These are phyloP conservation scores for Mechanitis mazaeus DNA, from an alignment of 2,888 invertebrate species.

Conservation along the genomic window DNA sequence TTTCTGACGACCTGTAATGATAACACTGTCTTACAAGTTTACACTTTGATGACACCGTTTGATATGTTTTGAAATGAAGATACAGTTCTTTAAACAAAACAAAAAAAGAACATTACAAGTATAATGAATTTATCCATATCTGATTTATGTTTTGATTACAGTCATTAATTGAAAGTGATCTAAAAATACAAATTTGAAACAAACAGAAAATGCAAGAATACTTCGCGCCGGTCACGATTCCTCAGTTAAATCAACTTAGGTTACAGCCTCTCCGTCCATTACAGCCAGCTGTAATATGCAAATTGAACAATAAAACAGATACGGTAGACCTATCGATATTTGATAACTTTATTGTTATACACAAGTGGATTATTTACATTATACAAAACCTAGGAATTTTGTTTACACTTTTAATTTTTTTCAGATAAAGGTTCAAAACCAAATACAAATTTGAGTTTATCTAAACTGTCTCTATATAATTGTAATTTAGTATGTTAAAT, in stretches of 20 bases:
- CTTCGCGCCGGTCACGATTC: conserved; percentile 32
- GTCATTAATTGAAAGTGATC: neutral
- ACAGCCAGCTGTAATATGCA: conserved; percentile 13
- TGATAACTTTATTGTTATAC: conserved; percentile 8
- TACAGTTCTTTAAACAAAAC: too few relatives aligned
- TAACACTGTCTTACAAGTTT: conserved; percentile 7
- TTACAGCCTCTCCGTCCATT: neutral
- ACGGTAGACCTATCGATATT: neutral
- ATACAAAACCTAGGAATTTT: too few relatives aligned
- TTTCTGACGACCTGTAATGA: conserved; percentile 7
- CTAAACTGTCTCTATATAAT: too few relatives aligned
- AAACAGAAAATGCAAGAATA: conserved; percentile 8
- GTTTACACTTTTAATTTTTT: too few relatives aligned
- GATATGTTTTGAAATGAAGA: conserved; percentile 13
- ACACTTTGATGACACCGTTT: conserved; percentile 18
- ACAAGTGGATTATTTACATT: neutral
- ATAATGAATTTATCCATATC: too few relatives aligned
- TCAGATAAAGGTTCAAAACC: too few relatives aligned
- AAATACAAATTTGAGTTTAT: too few relatives aligned
- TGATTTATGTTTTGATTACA: too few relatives aligned
- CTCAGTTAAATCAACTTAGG: conserved; percentile 21
- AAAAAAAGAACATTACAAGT: too few relatives aligned
- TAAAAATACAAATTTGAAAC: neutral
- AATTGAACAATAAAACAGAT: conserved; percentile 19
- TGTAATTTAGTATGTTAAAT: too few relatives aligned